Percentiles rank a stretch among this genome's conserved stretches.
phyloP scores from a whole-genome alignment of 2,888 invertebrate genomes.

The Oscheius sp. region DNA sequence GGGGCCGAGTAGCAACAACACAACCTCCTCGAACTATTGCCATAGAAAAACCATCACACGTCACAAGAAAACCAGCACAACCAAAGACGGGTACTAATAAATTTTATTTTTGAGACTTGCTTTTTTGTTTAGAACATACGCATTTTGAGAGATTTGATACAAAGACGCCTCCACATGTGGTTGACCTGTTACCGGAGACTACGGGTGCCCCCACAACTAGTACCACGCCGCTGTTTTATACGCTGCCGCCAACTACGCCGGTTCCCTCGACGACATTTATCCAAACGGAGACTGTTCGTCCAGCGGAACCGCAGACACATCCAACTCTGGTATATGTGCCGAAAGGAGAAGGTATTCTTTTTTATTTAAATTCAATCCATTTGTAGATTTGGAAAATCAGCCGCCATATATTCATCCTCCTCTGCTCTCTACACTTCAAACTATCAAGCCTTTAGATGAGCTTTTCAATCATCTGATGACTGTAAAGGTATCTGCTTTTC shows the following conservation, averaged over 20 bases:
- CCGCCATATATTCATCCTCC: slow-evolving; percentile 6
- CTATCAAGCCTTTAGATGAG: slow-evolving; percentile 4
- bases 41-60: neutral
- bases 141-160: slow-evolving; percentile 18
- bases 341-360: slow-evolving; percentile 19
- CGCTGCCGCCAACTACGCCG: slow-evolving; percentile 1
- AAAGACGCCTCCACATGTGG: neutral
- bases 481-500: neutral
- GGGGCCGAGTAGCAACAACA: neutral
- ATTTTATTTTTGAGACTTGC: slow-evolving; percentile 5
- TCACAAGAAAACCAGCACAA: slow-evolving; percentile 10
- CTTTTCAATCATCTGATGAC: slow-evolving; percentile 31
- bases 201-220: neutral
- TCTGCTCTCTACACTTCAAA: neutral
- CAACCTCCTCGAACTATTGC: slow-evolving; percentile 2
- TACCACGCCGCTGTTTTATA: neutral
- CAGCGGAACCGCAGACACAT: slow-evolving; percentile 11
- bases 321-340: slow-evolving; percentile 26
- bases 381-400: neutral
- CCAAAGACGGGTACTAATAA: slow-evolving; percentile 4
- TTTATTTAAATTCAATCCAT: neutral
- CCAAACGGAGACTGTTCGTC: slow-evolving; percentile 1
- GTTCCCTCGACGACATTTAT: neutral
- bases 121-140: slow-evolving; percentile 5
- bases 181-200: slow-evolving; percentile 12